phyloP scores from a whole-genome alignment of 2,113 vertebrate genomes.

The Ameiurus melas region DNA sequence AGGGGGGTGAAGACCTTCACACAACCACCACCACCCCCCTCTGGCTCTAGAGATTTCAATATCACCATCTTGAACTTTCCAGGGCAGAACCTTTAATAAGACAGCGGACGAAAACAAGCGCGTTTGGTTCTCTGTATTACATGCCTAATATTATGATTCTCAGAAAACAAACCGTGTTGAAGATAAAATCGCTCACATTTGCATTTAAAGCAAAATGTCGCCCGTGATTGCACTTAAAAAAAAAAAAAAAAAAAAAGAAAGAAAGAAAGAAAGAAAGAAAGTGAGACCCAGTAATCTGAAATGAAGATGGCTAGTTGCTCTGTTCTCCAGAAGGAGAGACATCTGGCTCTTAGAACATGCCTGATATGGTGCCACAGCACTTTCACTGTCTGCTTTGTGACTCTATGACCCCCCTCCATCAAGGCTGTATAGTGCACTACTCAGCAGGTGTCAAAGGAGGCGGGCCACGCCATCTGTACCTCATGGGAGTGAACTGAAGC shows the following conservation, averaged over 20 bases:
- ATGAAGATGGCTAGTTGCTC: constrained; percentile 22
- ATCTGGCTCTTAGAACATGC: constrained; percentile 66
- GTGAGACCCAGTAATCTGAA: neutral
- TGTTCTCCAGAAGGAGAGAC: constrained; percentile 64
- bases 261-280: neutral
- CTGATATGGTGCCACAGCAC: constrained; percentile 64
- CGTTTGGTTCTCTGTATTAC: too few species aligned
- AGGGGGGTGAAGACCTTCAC: constrained; percentile 59
- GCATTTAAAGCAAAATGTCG: neutral
- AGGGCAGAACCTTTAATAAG: neutral
- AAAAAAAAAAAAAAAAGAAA: too few species aligned
- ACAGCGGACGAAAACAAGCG: neutral
- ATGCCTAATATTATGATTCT: too few species aligned
- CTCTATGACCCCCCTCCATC: constrained; percentile 56
- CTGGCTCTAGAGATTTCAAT: neutral
- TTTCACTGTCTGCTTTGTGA: constrained; percentile 70
- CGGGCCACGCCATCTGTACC: constrained; percentile 70
- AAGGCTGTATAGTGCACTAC: constrained; percentile 64
- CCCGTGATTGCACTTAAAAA: neutral
- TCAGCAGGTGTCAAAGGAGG: constrained; percentile 73
- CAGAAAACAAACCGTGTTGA: neutral
- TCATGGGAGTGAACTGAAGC: constrained; percentile 61
- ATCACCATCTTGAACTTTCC: neutral
- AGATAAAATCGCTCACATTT: neutral
- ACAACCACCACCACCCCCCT: constrained; percentile 48